Evolutionary conservation across 2,888 invertebrate genomes (phyloP).

Genomic region (Plemyria rubiginata): DNA sequence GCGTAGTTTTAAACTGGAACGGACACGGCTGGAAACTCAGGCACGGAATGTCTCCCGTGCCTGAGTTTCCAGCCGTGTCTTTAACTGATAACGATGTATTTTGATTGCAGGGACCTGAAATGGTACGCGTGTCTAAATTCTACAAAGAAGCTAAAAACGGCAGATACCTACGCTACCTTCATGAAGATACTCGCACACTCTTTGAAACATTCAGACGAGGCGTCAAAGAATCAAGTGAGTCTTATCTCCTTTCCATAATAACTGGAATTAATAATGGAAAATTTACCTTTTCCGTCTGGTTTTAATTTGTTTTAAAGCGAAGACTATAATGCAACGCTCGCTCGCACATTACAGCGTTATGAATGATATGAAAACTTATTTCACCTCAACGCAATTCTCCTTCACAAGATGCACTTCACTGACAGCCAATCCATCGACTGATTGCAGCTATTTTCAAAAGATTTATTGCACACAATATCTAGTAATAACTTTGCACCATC

Average conservation of each 20-base stretch:
- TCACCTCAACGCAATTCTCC: slow-evolving; percentile 9
- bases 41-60: no score
- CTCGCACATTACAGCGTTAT: no score
- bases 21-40: no score
- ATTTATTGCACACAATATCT: slow-evolving; percentile 37
- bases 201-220: slow-evolving; percentile 96
- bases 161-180: slow-evolving; percentile 92
- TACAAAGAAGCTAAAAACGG: slow-evolving; percentile 95
- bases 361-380: not conserved
- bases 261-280: no score
- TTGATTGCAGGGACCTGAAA: slow-evolving; percentile 92
- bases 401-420: slow-evolving; percentile 21
- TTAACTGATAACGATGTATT: not conserved
- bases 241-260: not conserved
- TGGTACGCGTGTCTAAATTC: slow-evolving; percentile 95
- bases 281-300: not conserved
- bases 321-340: no score
- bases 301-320: not conserved
- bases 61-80: not conserved
- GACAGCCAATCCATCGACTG: slow-evolving; percentile 26
- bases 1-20: no score
- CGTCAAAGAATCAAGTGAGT: slow-evolving; percentile 95
- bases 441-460: slow-evolving; percentile 32
- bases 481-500: slow-evolving; percentile 43
- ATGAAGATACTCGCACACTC: slow-evolving; percentile 94